These are phyloP conservation scores for Dastarcus helophoroides DNA, from an alignment of 2,888 invertebrate genomes.

Conservation along the genomic window DNA sequence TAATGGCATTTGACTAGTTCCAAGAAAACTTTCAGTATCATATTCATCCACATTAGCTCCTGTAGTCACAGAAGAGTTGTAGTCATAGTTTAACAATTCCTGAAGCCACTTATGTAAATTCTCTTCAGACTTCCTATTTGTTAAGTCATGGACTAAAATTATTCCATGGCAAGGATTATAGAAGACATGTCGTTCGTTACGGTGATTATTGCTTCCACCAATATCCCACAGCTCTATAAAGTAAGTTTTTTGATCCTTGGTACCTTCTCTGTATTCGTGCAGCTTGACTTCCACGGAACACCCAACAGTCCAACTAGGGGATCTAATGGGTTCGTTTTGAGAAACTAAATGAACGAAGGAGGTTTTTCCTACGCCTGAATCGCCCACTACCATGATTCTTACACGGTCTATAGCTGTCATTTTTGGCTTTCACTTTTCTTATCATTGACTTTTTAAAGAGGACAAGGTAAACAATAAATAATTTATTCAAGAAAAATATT, in stretches of 20 bases:
- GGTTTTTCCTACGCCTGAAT: slow-evolving; percentile 93
- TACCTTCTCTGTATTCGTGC: slow-evolving; percentile 90
- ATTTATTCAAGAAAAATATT: too few relatives aligned
- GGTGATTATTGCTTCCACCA: slow-evolving; percentile 88
- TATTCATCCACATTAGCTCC: slow-evolving; percentile 50
- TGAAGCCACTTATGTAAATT: slow-evolving; percentile 89
- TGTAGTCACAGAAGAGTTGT: slow-evolving; percentile 20
- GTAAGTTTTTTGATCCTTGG: slow-evolving; percentile 78
- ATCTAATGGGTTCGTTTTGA: slow-evolving; percentile 71
- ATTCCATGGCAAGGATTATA: slow-evolving; percentile 91
- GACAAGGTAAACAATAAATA: too few relatives aligned
- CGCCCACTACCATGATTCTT: slow-evolving; percentile 82
- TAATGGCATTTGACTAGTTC: slow-evolving; percentile 82
- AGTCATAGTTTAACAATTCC: slow-evolving; percentile 74
- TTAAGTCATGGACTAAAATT: slow-evolving; percentile 92
- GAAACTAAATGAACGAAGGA: slow-evolving; percentile 86
- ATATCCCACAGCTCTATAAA: slow-evolving; percentile 97
- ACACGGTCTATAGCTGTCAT: slow-evolving; percentile 84
- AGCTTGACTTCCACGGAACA: slow-evolving; percentile 92
- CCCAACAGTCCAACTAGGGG: slow-evolving; percentile 93
- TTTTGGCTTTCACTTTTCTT: too few relatives aligned
- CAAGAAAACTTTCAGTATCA: slow-evolving; percentile 78
- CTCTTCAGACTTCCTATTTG: slow-evolving; percentile 89
- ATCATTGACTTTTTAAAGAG: too few relatives aligned
- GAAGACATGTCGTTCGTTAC: slow-evolving; percentile 87